phyloP scores from a whole-genome alignment of 2,888 invertebrate species.

The Leucozona laternaria region DNA sequence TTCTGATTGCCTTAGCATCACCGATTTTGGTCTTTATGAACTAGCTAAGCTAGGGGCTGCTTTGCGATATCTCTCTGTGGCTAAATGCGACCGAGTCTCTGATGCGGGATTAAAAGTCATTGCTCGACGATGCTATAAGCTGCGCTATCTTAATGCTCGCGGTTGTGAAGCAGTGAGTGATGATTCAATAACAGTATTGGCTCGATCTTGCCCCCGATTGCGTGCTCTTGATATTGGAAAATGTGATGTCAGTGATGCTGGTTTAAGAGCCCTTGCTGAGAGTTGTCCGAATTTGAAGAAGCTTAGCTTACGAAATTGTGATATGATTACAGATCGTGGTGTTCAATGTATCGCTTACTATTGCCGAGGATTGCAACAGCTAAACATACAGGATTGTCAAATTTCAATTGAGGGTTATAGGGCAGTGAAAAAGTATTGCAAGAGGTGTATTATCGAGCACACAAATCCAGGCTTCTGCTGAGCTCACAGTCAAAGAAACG shows the following conservation, averaged over 20 bases:
- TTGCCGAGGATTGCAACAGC: conserved; percentile 93
- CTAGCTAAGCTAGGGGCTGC: conserved; percentile 94
- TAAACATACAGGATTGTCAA: conserved; percentile 97
- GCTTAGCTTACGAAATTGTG: conserved; percentile 94
- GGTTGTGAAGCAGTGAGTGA: conserved; percentile 98
- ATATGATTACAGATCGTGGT: conserved; percentile 95
- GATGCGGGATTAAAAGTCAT: conserved; percentile 95
- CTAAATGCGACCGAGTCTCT: conserved; percentile 96
- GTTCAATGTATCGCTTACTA: conserved; percentile 95
- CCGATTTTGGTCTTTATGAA: conserved; percentile 96
- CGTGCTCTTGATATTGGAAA: conserved; percentile 96
- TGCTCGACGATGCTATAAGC: conserved; percentile 93
- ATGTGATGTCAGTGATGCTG: conserved; percentile 96
- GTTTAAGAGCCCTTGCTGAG: conserved; percentile 92
- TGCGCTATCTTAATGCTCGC: conserved; percentile 94
- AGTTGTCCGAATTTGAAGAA: conserved; percentile 96
- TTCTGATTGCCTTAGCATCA: conserved; percentile 94
- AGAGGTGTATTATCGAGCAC: conserved; percentile 96
- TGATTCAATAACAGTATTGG: conserved; percentile 93
- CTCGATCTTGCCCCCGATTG: conserved; percentile 92
- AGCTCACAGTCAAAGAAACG: conserved; percentile 14
- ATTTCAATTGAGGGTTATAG: conserved; percentile 95
- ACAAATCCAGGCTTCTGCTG: conserved; percentile 97
- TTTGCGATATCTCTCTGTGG: conserved; percentile 95
- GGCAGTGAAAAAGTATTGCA: conserved; percentile 96